These are phyloP conservation scores for Drosophila parabipectinata DNA, from an alignment of 1,140 invertebrate genomes.

Conservation along the genomic window DNA sequence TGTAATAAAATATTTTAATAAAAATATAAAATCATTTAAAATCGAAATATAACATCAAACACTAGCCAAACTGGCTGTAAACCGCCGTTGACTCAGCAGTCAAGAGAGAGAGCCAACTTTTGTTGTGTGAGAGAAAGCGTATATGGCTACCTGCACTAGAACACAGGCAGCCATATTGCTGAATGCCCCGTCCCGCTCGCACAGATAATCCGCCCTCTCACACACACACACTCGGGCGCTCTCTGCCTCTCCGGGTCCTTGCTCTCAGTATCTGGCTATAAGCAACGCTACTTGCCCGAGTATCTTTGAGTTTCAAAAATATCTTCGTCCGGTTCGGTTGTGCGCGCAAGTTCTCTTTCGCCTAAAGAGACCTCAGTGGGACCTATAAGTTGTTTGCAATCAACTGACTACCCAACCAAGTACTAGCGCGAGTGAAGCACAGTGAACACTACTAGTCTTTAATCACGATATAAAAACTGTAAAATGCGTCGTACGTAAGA, in stretches of 20 bases:
- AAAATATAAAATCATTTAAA: no score
- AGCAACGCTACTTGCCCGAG: slow-evolving; percentile 32
- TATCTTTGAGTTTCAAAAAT: slow-evolving; percentile 53
- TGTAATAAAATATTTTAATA: neutral
- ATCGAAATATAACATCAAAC: slow-evolving; percentile 15
- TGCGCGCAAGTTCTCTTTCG: slow-evolving; percentile 35
- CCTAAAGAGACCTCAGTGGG: slow-evolving; percentile 24
- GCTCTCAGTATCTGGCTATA: slow-evolving; percentile 25
- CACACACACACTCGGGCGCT: neutral
- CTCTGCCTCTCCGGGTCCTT: neutral
- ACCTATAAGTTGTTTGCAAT: slow-evolving; percentile 19
- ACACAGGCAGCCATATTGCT: slow-evolving; percentile 37
- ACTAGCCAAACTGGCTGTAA: slow-evolving; percentile 15
- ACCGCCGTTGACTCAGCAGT: slow-evolving; percentile 9
- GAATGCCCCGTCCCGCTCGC: slow-evolving; percentile 41
- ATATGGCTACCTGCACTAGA: slow-evolving; percentile 42
- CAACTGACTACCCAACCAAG: slow-evolving; percentile 23
- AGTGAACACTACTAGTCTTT: slow-evolving; percentile 36
- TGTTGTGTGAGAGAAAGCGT: neutral
- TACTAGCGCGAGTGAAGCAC: slow-evolving; percentile 36
- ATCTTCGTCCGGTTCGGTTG: slow-evolving; percentile 53
- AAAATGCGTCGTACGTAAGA: slow-evolving; percentile 60
- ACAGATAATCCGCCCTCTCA: slow-evolving; percentile 37
- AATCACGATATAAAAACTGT: slow-evolving; percentile 13
- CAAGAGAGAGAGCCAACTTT: neutral